Percentiles rank a stretch among this genome's conserved stretches.
Evolutionary conservation across 2,113 vertebrate species (phyloP).

Genomic region (Pseudorhombus dupliciocellatus): DNA sequence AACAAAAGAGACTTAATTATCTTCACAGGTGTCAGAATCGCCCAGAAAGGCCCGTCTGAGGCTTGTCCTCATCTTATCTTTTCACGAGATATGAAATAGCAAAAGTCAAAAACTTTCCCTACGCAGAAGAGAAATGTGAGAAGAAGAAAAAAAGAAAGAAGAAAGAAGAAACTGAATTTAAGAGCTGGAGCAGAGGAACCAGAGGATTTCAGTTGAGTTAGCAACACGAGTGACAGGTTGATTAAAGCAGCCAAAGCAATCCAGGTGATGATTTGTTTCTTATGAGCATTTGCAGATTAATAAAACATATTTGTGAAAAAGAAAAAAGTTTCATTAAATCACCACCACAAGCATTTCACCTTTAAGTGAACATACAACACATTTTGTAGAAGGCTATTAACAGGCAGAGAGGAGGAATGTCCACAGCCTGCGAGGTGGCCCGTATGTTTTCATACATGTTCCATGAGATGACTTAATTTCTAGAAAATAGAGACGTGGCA

Average conservation of each 20-base stretch:
- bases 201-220: constrained; percentile 21
- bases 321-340: constrained; percentile 30
- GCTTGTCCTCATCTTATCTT: constrained; percentile 44
- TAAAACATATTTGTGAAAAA: constrained; percentile 11
- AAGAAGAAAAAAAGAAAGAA: background rate
- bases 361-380: background rate
- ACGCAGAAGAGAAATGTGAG: constrained; percentile 9
- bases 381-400: constrained; percentile 30
- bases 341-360: constrained; percentile 22
- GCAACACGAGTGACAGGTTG: constrained; percentile 2
- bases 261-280: constrained; percentile 15
- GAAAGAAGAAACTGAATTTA: background rate
- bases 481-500: no score
- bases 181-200: constrained; percentile 9
- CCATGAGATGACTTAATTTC: no score
- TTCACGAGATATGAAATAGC: constrained; percentile 34
- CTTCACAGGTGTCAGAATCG: constrained; percentile 31
- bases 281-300: constrained; percentile 24
- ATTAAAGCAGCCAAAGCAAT: constrained; percentile 18
- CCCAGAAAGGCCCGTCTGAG: constrained; percentile 14
- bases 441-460: constrained; percentile 17
- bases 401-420: constrained; percentile 33
- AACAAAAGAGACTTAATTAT: constrained; percentile 26
- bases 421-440: constrained; percentile 30
- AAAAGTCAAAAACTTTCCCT: constrained; percentile 46